A percentile compares a stretch with the other conserved stretches of the same genome.
Evolutionary conservation across 2,797 vertebrate species (phyloP).

Genomic region (Chelon labrosus): DNA sequence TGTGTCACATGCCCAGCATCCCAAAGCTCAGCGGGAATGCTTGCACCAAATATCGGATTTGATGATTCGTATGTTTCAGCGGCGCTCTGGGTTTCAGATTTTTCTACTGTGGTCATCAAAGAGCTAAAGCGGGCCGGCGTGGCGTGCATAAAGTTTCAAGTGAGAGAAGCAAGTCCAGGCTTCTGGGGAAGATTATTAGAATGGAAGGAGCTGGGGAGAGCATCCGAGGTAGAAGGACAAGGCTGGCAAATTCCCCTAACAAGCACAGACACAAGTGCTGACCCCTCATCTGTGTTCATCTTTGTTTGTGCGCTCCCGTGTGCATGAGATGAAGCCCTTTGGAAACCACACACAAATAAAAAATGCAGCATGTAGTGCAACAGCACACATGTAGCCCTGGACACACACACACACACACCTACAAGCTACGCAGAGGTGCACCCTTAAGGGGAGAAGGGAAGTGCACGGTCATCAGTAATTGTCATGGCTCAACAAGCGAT

Average conservation of each 20-base stretch:
- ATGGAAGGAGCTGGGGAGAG: slow-evolving; percentile 18
- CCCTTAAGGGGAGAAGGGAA: slow-evolving; percentile 46
- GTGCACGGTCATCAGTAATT: slow-evolving; percentile 80
- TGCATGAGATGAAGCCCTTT: slow-evolving; percentile 23
- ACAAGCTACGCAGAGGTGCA: slow-evolving; percentile 54
- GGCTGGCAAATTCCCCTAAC: slow-evolving; percentile 55
- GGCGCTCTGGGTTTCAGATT: slow-evolving; percentile 33
- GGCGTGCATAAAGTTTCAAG: slow-evolving; percentile 55
- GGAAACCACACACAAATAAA: slow-evolving; percentile 11
- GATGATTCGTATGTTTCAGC: slow-evolving; percentile 67
- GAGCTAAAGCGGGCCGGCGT: slow-evolving; percentile 48
- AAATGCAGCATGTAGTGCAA: slow-evolving; percentile 14
- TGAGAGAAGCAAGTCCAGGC: slow-evolving; percentile 28
- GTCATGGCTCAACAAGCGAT: slow-evolving; percentile 73
- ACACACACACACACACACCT: slow-evolving; percentile 33
- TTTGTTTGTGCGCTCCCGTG: slow-evolving; percentile 34
- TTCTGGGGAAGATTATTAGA: slow-evolving; percentile 19
- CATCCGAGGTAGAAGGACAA: slow-evolving; percentile 20
- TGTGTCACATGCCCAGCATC: slow-evolving; percentile 59
- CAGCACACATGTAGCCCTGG: slow-evolving; percentile 6
- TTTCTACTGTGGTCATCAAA: slow-evolving; percentile 48
- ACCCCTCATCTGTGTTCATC: slow-evolving; percentile 68
- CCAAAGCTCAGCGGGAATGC: slow-evolving; percentile 42
- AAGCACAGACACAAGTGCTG: slow-evolving; percentile 73
- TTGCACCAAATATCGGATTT: slow-evolving; percentile 53